phyloP scores from a whole-genome alignment of 2,797 vertebrate species.

The Pangasius mekongensis region DNA sequence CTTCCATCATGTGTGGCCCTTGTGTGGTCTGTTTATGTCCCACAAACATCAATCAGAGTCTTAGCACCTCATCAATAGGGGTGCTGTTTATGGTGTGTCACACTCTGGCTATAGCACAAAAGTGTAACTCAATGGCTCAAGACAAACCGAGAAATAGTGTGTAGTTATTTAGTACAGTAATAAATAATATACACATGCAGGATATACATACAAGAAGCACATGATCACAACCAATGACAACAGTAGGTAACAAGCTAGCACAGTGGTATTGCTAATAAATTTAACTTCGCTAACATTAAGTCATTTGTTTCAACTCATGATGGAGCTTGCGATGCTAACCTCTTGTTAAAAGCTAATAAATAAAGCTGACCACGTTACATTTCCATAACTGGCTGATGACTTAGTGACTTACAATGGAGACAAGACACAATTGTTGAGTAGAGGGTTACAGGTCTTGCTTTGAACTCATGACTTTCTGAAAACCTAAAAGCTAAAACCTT shows the following conservation, averaged over 20 bases:
- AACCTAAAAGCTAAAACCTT: background rate
- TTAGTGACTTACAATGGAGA: background rate
- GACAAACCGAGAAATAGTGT: background rate
- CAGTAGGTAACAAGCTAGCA: background rate
- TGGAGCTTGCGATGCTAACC: background rate
- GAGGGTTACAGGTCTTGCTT: background rate
- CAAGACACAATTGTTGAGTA: background rate
- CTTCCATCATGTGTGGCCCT: slow-evolving; percentile 37
- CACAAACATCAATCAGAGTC: slow-evolving; percentile 45
- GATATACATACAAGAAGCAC: background rate
- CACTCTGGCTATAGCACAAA: slow-evolving; percentile 46
- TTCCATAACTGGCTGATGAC: background rate
- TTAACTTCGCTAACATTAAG: background rate
- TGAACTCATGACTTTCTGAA: background rate
- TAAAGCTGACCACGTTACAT: background rate
- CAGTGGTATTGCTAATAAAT: background rate
- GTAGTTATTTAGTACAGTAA: background rate
- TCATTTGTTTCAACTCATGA: background rate
- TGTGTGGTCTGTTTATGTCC: slow-evolving; percentile 51
- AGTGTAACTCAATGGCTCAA: background rate
- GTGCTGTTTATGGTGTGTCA: slow-evolving; percentile 46
- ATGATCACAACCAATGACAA: background rate
- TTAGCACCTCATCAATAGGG: slow-evolving; percentile 39
- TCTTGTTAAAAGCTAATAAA: slow-evolving; percentile 3
- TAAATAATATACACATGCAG: background rate